Evolutionary conservation across 2,113 vertebrate genomes (phyloP), one percentile per base, ranked within the genome.

Genomic region (Thomomys bottae): DNA sequence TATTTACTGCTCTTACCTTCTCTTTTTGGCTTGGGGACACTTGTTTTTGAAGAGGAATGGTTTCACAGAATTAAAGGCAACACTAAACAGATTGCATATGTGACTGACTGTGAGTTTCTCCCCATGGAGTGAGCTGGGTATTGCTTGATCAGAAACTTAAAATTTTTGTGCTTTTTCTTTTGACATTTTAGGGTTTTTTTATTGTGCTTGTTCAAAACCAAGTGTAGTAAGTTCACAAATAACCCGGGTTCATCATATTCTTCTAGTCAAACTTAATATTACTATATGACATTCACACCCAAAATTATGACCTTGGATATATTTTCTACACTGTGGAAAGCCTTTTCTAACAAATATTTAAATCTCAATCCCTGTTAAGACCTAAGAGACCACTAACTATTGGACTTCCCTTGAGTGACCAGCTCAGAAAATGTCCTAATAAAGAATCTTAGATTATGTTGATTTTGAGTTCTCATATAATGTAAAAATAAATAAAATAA

Each of bases 261-360:
- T 87, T 87, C 87, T 36, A 76, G 63, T 70, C 77, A 90, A 76
- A 76, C 14, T 79, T 73, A 92, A 42, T 72, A 57, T 81, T 67
- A 40, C 30, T 30, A 30, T 63, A 38, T 40, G 78, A 78, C 38
- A 88, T 78, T 84, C 77, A 81, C 14, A 92, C 4, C 40, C 64
- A 85, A 83, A 73, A 83, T 57, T n/a, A 49, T 54, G n/a, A 70
- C 15, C 68, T 32, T 59, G 40, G 30, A 18, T 38, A 73, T 32
- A 86, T 12, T 45, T 61, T 66, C 54, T n/a, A 82, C 18, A 54
- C 1, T 28, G 42, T 11, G 6, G 18, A 86, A 79, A 86, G 61
- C 14, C n/a, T 76, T 73, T 72, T 40, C 85, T 75, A 68, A 49
- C 14, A 84, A 23, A 2, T 40, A 40, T 5, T 76, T 87, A 90